A percentile compares a stretch with the other conserved stretches of the same genome.
Conservation (phyloP, 2,797 vertebrate genomes). For the Takifugu rubripes region DNA sequence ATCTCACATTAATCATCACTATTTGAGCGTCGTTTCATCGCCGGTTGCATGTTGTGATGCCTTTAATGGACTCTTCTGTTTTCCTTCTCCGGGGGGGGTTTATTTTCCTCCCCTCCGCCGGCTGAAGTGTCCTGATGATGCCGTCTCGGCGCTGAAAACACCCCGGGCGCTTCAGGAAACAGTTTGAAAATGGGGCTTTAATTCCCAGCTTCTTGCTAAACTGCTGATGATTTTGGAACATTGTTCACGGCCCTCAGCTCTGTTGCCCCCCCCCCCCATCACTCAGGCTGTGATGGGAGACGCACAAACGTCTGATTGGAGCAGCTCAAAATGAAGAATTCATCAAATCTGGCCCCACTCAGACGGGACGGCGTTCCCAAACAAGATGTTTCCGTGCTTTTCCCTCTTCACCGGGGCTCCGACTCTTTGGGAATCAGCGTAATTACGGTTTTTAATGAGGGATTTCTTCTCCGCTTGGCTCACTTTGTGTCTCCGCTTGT, state of each 20-base stretch:
- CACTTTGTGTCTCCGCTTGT: constrained; percentile 26
- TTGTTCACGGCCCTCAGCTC: constrained; percentile 24
- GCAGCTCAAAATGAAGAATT: constrained; percentile 38
- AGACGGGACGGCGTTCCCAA: no score
- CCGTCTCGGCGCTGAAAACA: constrained; percentile 41
- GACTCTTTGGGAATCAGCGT: constrained; percentile 3
- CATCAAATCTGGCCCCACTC: constrained; percentile 17
- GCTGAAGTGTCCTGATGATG: constrained; percentile 23
- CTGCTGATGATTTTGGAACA: constrained; percentile 26
- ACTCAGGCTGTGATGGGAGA: constrained; percentile 17
- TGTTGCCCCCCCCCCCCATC: constrained; percentile 12
- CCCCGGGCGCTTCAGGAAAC: constrained; percentile 34
- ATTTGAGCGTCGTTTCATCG: constrained; percentile 16
- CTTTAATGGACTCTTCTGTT: constrained; percentile 49
- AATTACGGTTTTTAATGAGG: constrained; percentile 6
- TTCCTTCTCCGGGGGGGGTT: constrained; percentile 10
- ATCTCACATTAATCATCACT: constrained; percentile 5
- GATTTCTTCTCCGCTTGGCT: constrained; percentile 20
- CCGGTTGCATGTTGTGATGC: constrained; percentile 50
- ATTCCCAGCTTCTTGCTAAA: background rate
- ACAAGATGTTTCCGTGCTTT: background rate
- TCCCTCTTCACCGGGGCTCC: background rate
- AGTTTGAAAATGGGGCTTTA: constrained; percentile 32
- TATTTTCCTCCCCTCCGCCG: constrained; percentile 47
- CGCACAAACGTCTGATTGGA: constrained; percentile 45